Percentiles rank a stretch among this genome's conserved stretches.
These are phyloP conservation scores for Trissolcus brochymenae DNA, from an alignment of 2,888 invertebrate genomes.

Conservation along the genomic window DNA sequence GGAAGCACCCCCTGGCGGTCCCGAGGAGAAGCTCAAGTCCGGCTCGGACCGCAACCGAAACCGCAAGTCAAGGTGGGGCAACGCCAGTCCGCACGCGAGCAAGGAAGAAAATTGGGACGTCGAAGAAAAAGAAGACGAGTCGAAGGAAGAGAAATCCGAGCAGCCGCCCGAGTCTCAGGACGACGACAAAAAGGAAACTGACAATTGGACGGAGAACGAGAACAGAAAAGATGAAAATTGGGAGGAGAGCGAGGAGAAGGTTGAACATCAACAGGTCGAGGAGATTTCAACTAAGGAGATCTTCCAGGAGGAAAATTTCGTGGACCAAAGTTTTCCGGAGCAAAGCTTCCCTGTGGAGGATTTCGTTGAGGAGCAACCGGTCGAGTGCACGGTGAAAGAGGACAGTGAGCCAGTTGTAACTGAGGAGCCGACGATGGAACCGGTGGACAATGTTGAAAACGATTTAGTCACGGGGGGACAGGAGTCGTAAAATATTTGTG, in stretches of 20 bases:
- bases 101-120: slow-evolving; percentile 40
- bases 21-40: slow-evolving; percentile 53
- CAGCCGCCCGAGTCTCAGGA: neutral
- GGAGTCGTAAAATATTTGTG: slow-evolving; percentile 15
- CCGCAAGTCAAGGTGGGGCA: slow-evolving; percentile 69
- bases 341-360: neutral
- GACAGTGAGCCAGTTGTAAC: slow-evolving; percentile 1
- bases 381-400: neutral
- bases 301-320: too few relatives aligned
- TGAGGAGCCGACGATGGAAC: neutral
- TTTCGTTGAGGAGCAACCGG: neutral
- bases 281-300: too few relatives aligned
- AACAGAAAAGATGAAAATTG: neutral
- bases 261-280: too few relatives aligned
- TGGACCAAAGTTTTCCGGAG: too few relatives aligned
- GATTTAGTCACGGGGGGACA: slow-evolving; percentile 8
- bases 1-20: slow-evolving; percentile 51
- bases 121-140: slow-evolving; percentile 15
- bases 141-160: neutral
- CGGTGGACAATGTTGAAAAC: neutral
- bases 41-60: slow-evolving; percentile 64
- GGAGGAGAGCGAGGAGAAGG: neutral
- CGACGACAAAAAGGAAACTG: neutral
- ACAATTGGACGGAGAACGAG: neutral
- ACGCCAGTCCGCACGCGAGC: slow-evolving; percentile 61